A percentile compares a stretch with the other conserved stretches of the same genome.
These are phyloP conservation scores for Lagopus muta DNA, from an alignment of 2,113 vertebrate genomes.

Conservation along the genomic window DNA sequence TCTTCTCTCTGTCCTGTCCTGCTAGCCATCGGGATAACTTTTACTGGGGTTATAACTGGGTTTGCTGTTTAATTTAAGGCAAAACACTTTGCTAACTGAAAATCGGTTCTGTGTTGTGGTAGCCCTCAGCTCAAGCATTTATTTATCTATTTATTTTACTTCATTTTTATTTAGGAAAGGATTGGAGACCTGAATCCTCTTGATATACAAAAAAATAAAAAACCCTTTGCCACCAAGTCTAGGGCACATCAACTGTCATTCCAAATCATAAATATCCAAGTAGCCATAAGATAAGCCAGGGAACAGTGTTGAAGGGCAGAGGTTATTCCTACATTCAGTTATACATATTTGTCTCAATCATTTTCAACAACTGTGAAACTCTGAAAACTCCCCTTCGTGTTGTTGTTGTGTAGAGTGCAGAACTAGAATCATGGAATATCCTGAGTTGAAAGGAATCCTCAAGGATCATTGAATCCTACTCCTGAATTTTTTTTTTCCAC, in stretches of 20 bases:
- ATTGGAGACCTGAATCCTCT: neutral
- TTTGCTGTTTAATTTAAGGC: fast-evolving
- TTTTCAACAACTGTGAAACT: fast-evolving
- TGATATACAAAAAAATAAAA: neutral
- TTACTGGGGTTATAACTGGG: neutral
- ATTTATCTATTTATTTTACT: neutral
- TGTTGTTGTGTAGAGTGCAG: neutral
- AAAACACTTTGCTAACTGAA: neutral
- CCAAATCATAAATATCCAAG: neutral
- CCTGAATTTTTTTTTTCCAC: neutral
- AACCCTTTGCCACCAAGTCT: neutral
- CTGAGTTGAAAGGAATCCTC: neutral
- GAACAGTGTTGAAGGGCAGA: neutral
- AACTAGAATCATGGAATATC: neutral
- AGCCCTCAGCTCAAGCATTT: neutral
- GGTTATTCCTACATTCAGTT: neutral
- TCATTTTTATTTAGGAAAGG: neutral
- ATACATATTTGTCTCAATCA: neutral
- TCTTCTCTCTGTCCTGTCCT: neutral
- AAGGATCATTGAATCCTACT: neutral
- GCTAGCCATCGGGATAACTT: neutral
- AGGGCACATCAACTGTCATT: neutral
- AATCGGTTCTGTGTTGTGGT: fast-evolving
- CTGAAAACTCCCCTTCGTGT: neutral
- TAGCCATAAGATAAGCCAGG: neutral